Percentiles rank a stretch among this genome's conserved stretches.
Evolutionary conservation across 2,888 invertebrate genomes (phyloP).

Genomic region (Blera fallax): DNA sequence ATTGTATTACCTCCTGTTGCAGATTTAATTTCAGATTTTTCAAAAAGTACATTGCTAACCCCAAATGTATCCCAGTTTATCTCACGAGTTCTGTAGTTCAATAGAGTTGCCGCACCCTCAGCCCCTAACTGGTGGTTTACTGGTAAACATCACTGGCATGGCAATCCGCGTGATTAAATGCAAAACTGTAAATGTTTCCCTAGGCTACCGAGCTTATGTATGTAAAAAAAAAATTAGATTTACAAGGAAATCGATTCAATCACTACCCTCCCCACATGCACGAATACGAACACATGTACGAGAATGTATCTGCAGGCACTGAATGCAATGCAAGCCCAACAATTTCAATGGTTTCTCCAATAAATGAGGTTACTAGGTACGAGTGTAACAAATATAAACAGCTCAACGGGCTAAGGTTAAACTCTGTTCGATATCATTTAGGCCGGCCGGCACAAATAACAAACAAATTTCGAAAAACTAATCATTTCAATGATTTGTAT

Average conservation of each 20-base stretch:
- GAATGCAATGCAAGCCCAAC: background rate
- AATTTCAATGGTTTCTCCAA: slow-evolving; percentile 31
- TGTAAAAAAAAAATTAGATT: slow-evolving; percentile 29
- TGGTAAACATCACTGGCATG: slow-evolving; percentile 9
- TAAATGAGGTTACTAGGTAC: slow-evolving; percentile 41
- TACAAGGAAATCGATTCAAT: slow-evolving; percentile 30
- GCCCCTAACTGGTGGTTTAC: background rate
- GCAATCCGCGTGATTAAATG: slow-evolving; percentile 10
- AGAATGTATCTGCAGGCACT: background rate
- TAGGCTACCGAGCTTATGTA: background rate
- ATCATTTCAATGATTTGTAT: slow-evolving; percentile 21
- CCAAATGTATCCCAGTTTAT: slow-evolving; percentile 2
- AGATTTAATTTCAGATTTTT: background rate
- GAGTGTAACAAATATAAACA: slow-evolving; percentile 47
- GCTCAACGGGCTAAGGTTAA: background rate
- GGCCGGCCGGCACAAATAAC: background rate
- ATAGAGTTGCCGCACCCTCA: background rate
- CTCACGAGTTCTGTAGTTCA: background rate
- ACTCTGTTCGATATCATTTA: background rate
- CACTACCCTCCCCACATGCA: background rate
- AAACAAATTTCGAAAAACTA: background rate
- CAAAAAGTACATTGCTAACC: background rate
- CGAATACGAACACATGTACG: too few relatives aligned
- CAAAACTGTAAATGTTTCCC: slow-evolving; percentile 7
- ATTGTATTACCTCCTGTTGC: background rate